Percentiles rank a stretch among this genome's conserved stretches.
phyloP scores from a whole-genome alignment of 2,797 vertebrate species.

The Sus cebifrons region DNA sequence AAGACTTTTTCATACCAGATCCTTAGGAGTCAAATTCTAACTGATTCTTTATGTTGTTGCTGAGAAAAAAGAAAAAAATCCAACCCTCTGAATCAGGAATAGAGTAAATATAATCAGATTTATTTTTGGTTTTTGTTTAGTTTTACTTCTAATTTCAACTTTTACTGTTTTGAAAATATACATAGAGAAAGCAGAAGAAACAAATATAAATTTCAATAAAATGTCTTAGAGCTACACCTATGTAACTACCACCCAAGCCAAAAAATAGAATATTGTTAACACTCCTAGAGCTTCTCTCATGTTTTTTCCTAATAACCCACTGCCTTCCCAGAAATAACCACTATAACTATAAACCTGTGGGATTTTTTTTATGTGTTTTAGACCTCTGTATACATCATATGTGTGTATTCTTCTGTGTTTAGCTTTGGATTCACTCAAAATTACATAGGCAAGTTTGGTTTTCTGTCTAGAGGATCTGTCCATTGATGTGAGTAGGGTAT shows the following conservation, averaged over 20 bases:
- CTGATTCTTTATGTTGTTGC: neutral
- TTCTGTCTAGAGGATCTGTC: no score
- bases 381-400: neutral
- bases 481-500: no score
- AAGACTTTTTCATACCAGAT: neutral
- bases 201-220: slow-evolving; percentile 37
- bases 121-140: neutral
- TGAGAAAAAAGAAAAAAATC: neutral
- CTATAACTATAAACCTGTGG: neutral
- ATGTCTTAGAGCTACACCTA: neutral
- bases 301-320: neutral
- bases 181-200: neutral
- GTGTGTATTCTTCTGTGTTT: neutral
- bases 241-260: neutral
- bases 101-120: neutral
- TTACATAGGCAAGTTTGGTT: neutral
- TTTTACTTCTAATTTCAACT: neutral
- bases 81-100: neutral
- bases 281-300: neutral
- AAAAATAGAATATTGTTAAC: neutral
- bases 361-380: neutral
- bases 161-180: neutral
- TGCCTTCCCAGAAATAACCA: neutral
- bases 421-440: neutral
- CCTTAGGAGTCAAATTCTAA: neutral